Base-by-base conservation (phyloP, 2,888 invertebrate species). In the Melanotus villosus region DNA sequence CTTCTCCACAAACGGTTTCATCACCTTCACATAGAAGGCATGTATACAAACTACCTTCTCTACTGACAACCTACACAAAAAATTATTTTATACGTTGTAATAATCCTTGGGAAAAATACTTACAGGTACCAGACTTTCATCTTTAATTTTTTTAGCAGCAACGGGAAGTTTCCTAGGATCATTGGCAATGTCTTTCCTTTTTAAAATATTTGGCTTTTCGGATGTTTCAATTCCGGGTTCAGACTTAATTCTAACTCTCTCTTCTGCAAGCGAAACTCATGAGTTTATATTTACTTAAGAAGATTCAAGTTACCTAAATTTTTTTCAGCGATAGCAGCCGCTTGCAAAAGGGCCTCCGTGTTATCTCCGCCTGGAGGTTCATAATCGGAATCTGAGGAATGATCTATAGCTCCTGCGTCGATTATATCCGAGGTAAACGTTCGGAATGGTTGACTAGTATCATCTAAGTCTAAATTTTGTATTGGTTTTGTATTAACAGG, bases 11-110 rank as follows among this genome's bases (percentile, higher is more conserved):
- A 5, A 81, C 80, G 26, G 83, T 83, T 30, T 86, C 85, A 9
- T 82, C 81, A 9, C 80, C 79, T 26, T 85, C 80, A 76, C 89
- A 90, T 41, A 89, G 75, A 2, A 87, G 80, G 74, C 90, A 90
- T n/a, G 86, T 86, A 69, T 88, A 90, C n/a, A 84, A 77, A 16
- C 83, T 82, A 1, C 85, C 88, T 36, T 85, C 84, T 65, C 85
- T 77, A 19, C 71, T 70, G 1, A 80, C 77, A 68, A 79, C 72
- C 78, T 80, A 30, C 5, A 62, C 65, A 18, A 18, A 70, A 18
- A 50, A 1, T n/a, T n/a, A 10, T 6, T 50, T 18, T n/a, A 19
- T 47, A 18, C n/a, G 19, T 47, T 12, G 1, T 9, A n/a, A 16
- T 26, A 10, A 12, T 30, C 23, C 16, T 26, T 26, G 5, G 7